Evolutionary conservation across 2,888 invertebrate species (phyloP).

Genomic region (Phyllotreta cruciferae): DNA sequence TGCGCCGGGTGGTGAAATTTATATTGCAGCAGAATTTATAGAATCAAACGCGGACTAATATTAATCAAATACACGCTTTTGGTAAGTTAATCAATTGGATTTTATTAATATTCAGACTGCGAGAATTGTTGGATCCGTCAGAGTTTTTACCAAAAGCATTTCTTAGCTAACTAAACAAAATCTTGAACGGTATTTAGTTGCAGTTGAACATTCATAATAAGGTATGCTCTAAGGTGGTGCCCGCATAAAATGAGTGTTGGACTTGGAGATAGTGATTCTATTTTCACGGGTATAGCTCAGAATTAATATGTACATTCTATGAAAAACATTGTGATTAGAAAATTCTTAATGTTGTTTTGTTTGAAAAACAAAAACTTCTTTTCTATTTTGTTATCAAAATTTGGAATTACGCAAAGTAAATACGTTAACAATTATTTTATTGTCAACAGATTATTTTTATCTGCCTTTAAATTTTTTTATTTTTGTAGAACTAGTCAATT

Average conservation of each 20-base stretch:
- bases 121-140: background rate
- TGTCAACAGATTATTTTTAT: slow-evolving; percentile 43
- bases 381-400: slow-evolving; percentile 37
- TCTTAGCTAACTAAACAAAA: no score
- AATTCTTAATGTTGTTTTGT: slow-evolving; percentile 31
- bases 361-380: slow-evolving; percentile 24
- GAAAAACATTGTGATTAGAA: slow-evolving; percentile 50
- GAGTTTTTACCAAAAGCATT: slow-evolving; percentile 21
- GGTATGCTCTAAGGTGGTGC: slow-evolving; percentile 42
- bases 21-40: no score
- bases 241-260: slow-evolving; percentile 38
- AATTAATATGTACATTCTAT: slow-evolving; percentile 48
- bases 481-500: slow-evolving; percentile 50
- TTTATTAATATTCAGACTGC: background rate
- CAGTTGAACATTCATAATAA: slow-evolving; percentile 23
- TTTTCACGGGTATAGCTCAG: slow-evolving; percentile 49
- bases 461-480: slow-evolving; percentile 44
- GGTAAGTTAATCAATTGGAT: slow-evolving; percentile 2
- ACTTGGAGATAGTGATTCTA: slow-evolving; percentile 42
- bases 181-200: slow-evolving; percentile 22
- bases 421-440: slow-evolving; percentile 17
- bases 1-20: background rate
- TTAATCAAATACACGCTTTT: slow-evolving; percentile 19
- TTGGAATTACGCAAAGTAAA: slow-evolving; percentile 34
- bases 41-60: no score